Conservation (phyloP, 2,113 vertebrate species). For the Oostethus manadensis region DNA sequence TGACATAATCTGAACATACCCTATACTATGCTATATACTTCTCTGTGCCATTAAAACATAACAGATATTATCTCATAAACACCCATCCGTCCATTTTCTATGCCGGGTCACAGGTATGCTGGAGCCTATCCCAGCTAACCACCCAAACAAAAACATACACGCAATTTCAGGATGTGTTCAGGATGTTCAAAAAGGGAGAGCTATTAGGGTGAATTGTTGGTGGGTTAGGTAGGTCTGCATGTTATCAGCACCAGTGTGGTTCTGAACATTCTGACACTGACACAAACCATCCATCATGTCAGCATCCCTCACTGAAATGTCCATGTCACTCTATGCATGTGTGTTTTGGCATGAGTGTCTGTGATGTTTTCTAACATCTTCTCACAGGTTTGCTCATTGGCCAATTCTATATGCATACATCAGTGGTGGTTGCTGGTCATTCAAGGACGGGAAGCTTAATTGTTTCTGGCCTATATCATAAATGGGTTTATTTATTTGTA, state of each 20-base stretch:
- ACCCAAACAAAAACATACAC: neutral
- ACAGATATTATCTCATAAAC: too few species aligned
- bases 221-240: slow-evolving; percentile 53
- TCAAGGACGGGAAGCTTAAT: too few species aligned
- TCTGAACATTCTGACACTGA: slow-evolving; percentile 78
- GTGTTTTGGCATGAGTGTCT: slow-evolving; percentile 20
- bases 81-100: too few species aligned
- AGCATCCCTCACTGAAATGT: slow-evolving; percentile 64
- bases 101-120: too few species aligned
- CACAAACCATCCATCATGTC: slow-evolving; percentile 83
- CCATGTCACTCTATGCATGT: slow-evolving; percentile 5
- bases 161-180: slow-evolving; percentile 13
- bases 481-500: too few species aligned
- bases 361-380: slow-evolving; percentile 14
- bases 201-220: slow-evolving; percentile 60
- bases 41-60: neutral
- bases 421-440: too few species aligned
- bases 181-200: slow-evolving; percentile 28
- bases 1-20: neutral
- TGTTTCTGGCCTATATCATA: too few species aligned
- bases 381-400: slow-evolving; percentile 12
- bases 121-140: too few species aligned
- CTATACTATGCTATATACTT: too few species aligned
- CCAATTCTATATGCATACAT: neutral
- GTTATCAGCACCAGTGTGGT: slow-evolving; percentile 77